A percentile compares a stretch with the other conserved stretches of the same genome.
Evolutionary conservation across 2,797 vertebrate genomes (phyloP).

Genomic region (Pseudochirops corinnae): DNA sequence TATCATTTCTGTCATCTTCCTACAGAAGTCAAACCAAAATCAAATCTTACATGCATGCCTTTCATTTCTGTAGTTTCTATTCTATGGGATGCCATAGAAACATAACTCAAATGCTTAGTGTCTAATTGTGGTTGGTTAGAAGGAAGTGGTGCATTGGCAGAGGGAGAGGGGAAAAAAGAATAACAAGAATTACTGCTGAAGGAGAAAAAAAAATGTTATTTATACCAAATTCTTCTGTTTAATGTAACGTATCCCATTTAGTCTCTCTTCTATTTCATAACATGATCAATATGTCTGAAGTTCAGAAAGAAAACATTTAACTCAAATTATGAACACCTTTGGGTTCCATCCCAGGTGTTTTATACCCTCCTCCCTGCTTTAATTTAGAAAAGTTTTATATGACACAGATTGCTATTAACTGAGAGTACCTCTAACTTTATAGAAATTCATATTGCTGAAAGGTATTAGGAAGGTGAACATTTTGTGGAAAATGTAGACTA

Average conservation of each 20-base stretch:
- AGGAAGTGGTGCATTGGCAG: not conserved
- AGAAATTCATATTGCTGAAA: constrained; percentile 19
- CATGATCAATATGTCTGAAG: not conserved
- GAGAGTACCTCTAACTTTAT: not conserved
- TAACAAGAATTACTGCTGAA: constrained; percentile 13
- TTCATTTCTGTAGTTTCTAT: constrained; percentile 43
- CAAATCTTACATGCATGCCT: constrained; percentile 36
- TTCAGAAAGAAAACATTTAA: not conserved
- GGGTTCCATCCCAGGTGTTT: constrained; percentile 50
- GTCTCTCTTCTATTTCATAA: constrained; percentile 40
- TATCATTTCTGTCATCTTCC: constrained; percentile 37
- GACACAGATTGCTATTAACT: constrained; percentile 17
- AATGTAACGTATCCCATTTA: not conserved
- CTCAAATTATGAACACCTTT: constrained; percentile 14
- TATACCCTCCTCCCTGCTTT: constrained; percentile 15
- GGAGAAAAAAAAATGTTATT: not conserved
- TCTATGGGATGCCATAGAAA: constrained; percentile 36
- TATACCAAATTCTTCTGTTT: constrained; percentile 25
- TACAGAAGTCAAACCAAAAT: constrained; percentile 49
- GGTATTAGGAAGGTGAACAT: constrained; percentile 11
- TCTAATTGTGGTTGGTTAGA: not conserved
- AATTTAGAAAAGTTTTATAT: constrained; percentile 28
- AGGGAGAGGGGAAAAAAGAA: not conserved
- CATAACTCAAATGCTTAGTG: constrained; percentile 3
- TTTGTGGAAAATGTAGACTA: not conserved